Base-by-base conservation (phyloP, 2,797 vertebrate species). In the Carapus acus region DNA sequence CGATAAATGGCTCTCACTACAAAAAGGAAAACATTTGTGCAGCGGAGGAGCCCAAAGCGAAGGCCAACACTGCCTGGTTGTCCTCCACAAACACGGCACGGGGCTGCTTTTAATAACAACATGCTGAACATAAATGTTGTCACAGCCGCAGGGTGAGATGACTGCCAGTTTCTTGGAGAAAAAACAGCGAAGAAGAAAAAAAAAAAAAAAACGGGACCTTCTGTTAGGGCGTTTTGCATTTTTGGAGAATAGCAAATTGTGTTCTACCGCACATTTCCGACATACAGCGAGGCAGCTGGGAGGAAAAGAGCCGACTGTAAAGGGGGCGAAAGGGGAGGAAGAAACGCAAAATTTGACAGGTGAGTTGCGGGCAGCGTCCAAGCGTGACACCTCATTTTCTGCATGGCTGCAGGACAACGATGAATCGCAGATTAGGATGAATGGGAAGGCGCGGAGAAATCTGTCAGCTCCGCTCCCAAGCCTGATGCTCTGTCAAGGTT, bases 331-430 rank as follows among this genome's bases (percentile, higher is more conserved):
- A 11, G 50, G 40, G 60, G 54, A 45, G 58, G 22, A 40, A 52
- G 41, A 57, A 50, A 59, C 48, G 58, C 43, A 67, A 78, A 71
- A 78, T 67, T 58, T 52, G 73, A 78, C 76, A 74, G 67, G 52
- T 67, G 68, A 56, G 66, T 55, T 62, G 53, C 47, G 65, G 64
- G 57, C 57, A 43, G 56, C 67, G 68, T 72, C 57, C 46, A 55
- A 69, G 76, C 63, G 33, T 69, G 58, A 69, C 71, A 66, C 67
- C 70, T 76, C 19, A 70, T 84, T 80, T 82, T 78, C 79, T 81
- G 81, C 71, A 69, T 69, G 75, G 65, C 74, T 62, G 72, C 63
- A 58, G 72, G 59, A 76, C 70, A 71, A 74, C 74, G 70, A 70
- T 73, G 63, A 65, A 69, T 49, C 53, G 47, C 71, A 73, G 73